phyloP scores from a whole-genome alignment of 2,797 vertebrate species.

The Acomys russatus region DNA sequence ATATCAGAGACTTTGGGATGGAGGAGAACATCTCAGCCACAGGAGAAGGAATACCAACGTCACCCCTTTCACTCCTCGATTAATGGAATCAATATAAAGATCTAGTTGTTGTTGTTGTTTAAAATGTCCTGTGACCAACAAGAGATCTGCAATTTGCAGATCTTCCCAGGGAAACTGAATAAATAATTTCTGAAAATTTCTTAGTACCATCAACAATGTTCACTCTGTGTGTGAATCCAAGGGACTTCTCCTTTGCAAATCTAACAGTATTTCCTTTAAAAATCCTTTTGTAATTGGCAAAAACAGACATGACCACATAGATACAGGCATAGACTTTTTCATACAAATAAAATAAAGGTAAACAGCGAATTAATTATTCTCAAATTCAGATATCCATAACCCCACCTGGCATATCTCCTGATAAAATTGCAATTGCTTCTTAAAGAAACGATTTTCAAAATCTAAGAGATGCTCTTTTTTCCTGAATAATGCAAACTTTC shows the following conservation, averaged over 20 bases:
- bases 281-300: not conserved
- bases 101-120: conserved; percentile 54
- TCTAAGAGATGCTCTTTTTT: not conserved
- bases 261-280: not conserved
- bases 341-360: not conserved
- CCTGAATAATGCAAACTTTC: not conserved
- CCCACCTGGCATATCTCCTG: not conserved
- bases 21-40: conserved; percentile 28
- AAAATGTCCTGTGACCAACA: conserved; percentile 63
- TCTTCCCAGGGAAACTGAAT: not conserved
- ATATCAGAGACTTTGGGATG: not conserved
- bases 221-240: not conserved
- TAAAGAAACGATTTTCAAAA: not conserved
- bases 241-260: not conserved
- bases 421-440: not conserved
- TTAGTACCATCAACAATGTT: not conserved
- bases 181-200: not conserved
- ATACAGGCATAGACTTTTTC: not conserved
- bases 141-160: not conserved
- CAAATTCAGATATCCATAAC: not conserved
- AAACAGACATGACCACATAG: not conserved
- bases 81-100: not conserved
- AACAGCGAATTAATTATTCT: conserved; percentile 20
- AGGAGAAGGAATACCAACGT: conserved; percentile 1
- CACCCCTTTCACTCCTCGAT: not conserved